A percentile compares a stretch with the other conserved stretches of the same genome.
phyloP scores from a whole-genome alignment of 2,888 invertebrate genomes.

The Listrodromus nycthemerus region DNA sequence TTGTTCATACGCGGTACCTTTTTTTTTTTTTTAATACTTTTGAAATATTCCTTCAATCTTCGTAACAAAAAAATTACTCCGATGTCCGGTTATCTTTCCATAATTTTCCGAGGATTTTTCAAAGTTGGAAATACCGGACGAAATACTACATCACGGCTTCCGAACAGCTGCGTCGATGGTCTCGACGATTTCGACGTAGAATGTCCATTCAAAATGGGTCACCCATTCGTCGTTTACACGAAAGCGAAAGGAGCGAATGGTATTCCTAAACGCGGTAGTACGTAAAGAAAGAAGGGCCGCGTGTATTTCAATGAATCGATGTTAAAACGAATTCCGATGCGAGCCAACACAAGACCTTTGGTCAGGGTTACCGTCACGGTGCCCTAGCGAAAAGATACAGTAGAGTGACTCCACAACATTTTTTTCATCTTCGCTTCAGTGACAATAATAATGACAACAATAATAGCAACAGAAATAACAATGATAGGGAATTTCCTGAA shows the following conservation, averaged over 20 bases:
- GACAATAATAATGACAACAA: neutral
- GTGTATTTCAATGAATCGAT: neutral
- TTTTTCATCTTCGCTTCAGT: neutral
- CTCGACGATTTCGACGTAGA: neutral
- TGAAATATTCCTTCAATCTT: neutral
- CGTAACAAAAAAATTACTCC: neutral
- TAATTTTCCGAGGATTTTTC: neutral
- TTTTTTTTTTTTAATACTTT: neutral
- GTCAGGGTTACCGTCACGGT: slow-evolving; percentile 4
- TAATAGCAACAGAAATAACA: neutral
- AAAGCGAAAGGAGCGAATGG: neutral
- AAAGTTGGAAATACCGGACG: neutral
- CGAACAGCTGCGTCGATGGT: neutral
- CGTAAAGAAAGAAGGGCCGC: neutral
- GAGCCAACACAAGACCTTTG: neutral
- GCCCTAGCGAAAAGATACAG: neutral
- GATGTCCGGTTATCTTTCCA: neutral
- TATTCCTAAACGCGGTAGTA: slow-evolving; percentile 6
- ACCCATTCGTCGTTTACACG: slow-evolving; percentile 19
- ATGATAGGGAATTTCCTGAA: neutral
- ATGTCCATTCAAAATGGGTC: neutral
- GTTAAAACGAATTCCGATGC: neutral
- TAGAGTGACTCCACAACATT: neutral
- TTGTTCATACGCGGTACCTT: neutral
- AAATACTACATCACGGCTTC: neutral